A percentile compares a stretch with the other conserved stretches of the same genome.
phyloP scores from a whole-genome alignment of 2,797 vertebrate species.

The Strix occidentalis region DNA sequence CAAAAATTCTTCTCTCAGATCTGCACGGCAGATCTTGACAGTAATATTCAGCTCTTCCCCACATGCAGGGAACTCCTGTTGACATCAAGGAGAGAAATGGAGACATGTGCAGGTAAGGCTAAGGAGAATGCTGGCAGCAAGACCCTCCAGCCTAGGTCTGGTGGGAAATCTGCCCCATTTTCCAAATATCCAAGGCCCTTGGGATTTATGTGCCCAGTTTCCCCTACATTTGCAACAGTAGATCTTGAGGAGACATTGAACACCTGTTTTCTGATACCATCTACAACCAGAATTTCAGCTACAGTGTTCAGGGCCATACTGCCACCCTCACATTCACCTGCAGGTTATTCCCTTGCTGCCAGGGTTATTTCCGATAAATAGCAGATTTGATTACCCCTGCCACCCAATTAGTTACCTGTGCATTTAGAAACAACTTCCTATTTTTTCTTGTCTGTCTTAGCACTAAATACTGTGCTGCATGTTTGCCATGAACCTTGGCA shows the following conservation, averaged over 20 bases:
- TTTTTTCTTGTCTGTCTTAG: not conserved
- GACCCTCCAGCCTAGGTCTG: not conserved
- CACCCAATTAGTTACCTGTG: fast-evolving
- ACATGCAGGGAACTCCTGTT: conserved; percentile 62
- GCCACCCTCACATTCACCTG: not conserved
- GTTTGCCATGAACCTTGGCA: not conserved
- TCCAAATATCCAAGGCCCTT: not conserved
- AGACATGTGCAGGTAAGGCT: conserved; percentile 40
- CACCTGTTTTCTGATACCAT: not conserved
- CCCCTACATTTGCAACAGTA: not conserved
- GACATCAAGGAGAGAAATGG: conserved; percentile 45
- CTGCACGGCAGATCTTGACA: conserved; percentile 66
- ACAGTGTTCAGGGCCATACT: fast-evolving
- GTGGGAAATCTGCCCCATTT: not conserved
- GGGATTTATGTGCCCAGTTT: not conserved
- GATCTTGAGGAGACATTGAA: not conserved
- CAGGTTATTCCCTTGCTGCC: not conserved
- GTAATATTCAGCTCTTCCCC: conserved; percentile 59
- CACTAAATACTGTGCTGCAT: no score
- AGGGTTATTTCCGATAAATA: not conserved
- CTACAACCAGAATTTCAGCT: not conserved
- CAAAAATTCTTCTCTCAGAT: conserved; percentile 67
- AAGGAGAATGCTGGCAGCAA: not conserved
- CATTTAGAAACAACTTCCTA: not conserved
- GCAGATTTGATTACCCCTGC: not conserved